Evolutionary conservation across 2,797 vertebrate genomes (phyloP), one percentile per base, ranked within the genome.

Genomic region (Molossus molossus): DNA sequence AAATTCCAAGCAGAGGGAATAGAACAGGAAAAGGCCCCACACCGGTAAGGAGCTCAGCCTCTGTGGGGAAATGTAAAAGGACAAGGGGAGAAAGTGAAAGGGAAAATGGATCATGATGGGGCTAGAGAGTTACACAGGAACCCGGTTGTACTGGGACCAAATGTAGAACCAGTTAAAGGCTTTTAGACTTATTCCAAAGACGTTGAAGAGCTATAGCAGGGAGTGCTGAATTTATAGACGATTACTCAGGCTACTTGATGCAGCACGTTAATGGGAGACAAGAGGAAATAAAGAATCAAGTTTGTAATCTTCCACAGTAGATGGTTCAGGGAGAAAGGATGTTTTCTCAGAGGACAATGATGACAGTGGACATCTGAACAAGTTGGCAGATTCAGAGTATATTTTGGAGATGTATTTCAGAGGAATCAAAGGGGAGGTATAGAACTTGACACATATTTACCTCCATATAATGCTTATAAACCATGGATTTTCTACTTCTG

Each of bases 291-390:
- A 2, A 73, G 2, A 29, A 88, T 73, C 37, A 85, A 81, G 50
- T 45, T 76, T 88, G 64, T 18, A 87, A 40, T 50, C 3, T 20
- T 87, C 45, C 67, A 45, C 4, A 48, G 48, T 91, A 67, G 6
- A 73, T 62, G 75, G 11, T 62, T 48, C 70, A 64, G 27, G 15
- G 6, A 79, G 50, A 85, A 92, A 90, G 69, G 29, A 27, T 37
- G 62, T 53, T 91, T 95, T 58, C 65, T 87, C 50, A 70, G 65
- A 86, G 12, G 70, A 95, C 21, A 80, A 23, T 72, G n/a, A 96
- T 72, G 33, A 58, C 17, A 79, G 72, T 79, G 48, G 17, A 58
- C 57, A 85, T 75, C 50, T 75, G 58, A 80, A 86, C 57, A 91
- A 77, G 17, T 20, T 81, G n/a, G 14, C 13, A 67, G 45, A 92